Evolutionary conservation across 2,888 invertebrate genomes (phyloP), one percentile per base, ranked within the genome.

Genomic region (Microplitis manilae): DNA sequence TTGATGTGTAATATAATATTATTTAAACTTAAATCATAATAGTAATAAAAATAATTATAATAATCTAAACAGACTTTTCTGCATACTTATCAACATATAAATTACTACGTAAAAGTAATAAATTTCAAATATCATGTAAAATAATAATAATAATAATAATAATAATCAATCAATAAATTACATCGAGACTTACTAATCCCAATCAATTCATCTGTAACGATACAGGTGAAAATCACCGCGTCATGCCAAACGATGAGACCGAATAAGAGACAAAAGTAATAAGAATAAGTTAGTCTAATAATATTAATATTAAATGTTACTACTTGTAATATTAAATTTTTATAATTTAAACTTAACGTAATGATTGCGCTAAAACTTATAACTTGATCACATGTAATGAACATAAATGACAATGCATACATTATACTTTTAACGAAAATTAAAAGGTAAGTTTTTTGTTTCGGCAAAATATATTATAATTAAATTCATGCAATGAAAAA

Each of bases 151-250:
- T 60, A 60, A 71, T 61, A 71, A 71, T 61, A 71, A 20, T 62
- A 17, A 38, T 64, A 70, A 64, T 30, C 73, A 69, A 68, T 74
- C 60, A 69, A 17, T 70, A 30, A 50, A 77, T 75, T 75, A 69
- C 73, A 73, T 79, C 77, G 73, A 79, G 83, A 90, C 90, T 90
- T 90, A 90, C 90, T 90, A 85, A 88, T 85, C 83, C 90, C 90
- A 84, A 90, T 90, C 86, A 90, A 87, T 85, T 87, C 86, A 85
- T 88, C 90, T 90, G 86, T 81, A 80, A 76, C 65, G 68, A 68
- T 61, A 75, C 79, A 67, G 77, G 75, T 60, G 77, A 75, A 79
- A 79, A 77, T 73, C 75, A 77, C 65, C 79, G 68, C 30, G 30
- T 73, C 79, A 79, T 79, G 77, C 77, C 75, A 72, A 70, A 77